These are phyloP conservation scores for Sylvia borin DNA, from an alignment of 2,797 vertebrate genomes.

Conservation along the genomic window DNA sequence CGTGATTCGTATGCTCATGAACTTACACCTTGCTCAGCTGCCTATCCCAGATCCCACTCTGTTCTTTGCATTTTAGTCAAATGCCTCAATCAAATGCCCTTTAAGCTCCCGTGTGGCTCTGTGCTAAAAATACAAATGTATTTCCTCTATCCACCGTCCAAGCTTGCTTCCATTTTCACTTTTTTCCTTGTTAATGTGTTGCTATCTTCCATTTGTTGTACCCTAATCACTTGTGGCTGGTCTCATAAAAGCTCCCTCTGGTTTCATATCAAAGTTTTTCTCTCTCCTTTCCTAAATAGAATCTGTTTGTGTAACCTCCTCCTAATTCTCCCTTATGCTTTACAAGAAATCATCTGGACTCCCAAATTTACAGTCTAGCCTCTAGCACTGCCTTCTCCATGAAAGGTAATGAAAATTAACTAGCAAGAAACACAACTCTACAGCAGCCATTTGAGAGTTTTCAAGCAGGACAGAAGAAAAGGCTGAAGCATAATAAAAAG, in stretches of 20 bases:
- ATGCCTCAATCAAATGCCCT: slow-evolving; percentile 27
- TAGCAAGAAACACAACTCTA: background rate
- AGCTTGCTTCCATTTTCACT: background rate
- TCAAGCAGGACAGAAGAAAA: background rate
- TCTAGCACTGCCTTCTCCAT: background rate
- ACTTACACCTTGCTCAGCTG: background rate
- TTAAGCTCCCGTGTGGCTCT: background rate
- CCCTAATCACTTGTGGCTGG: background rate
- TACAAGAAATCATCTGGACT: background rate
- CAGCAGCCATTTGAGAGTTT: background rate
- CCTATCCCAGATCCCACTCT: background rate
- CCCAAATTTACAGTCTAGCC: background rate
- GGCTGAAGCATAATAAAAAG: background rate
- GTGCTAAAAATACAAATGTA: background rate
- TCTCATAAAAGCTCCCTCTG: background rate
- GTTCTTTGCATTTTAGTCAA: slow-evolving; percentile 50
- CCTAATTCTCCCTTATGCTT: background rate
- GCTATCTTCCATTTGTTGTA: background rate
- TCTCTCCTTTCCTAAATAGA: background rate
- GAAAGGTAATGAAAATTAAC: background rate
- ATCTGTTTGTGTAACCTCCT: background rate
- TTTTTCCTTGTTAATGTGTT: background rate
- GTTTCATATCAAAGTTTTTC: background rate
- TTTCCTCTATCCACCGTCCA: background rate
- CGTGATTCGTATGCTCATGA: background rate